Percentiles rank a stretch among this genome's conserved stretches.
Evolutionary conservation across 2,888 invertebrate genomes (phyloP).

Genomic region (Drosophila birchii): DNA sequence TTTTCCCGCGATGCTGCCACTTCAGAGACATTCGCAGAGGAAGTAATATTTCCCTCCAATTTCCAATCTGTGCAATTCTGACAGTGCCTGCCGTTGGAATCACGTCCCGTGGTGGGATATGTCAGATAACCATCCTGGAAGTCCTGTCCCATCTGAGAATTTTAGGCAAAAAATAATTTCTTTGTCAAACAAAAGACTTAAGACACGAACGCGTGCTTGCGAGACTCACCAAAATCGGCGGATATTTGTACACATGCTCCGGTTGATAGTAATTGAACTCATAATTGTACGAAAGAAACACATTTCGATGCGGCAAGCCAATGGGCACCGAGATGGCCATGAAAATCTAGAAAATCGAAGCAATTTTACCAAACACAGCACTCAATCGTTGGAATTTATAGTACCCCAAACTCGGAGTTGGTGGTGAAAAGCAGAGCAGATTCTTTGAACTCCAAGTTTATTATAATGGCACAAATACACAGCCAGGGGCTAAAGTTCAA

Average conservation of each 20-base stretch:
- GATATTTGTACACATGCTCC: slow-evolving; percentile 84
- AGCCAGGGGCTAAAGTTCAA: slow-evolving; percentile 3
- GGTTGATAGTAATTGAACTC: slow-evolving; percentile 89
- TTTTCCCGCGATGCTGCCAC: slow-evolving; percentile 41
- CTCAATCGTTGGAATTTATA: background rate
- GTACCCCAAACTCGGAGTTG: slow-evolving; percentile 74
- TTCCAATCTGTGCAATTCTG: slow-evolving; percentile 57
- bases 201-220: slow-evolving; percentile 7
- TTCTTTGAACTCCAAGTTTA: slow-evolving; percentile 6
- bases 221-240: slow-evolving; percentile 74
- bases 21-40: background rate
- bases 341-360: slow-evolving; percentile 86
- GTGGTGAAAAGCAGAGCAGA: slow-evolving; percentile 61
- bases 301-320: slow-evolving; percentile 88
- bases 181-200: slow-evolving; percentile 18
- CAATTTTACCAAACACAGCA: background rate
- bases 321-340: slow-evolving; percentile 90
- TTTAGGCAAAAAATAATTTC: background rate
- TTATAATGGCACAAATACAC: slow-evolving; percentile 21
- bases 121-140: slow-evolving; percentile 62
- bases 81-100: slow-evolving; percentile 44
- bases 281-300: slow-evolving; percentile 90
- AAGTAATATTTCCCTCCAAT: background rate
- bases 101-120: slow-evolving; percentile 43
- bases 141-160: slow-evolving; percentile 61